Conservation (phyloP, 2,797 vertebrate genomes). For the Pseudochirops corinnae region DNA sequence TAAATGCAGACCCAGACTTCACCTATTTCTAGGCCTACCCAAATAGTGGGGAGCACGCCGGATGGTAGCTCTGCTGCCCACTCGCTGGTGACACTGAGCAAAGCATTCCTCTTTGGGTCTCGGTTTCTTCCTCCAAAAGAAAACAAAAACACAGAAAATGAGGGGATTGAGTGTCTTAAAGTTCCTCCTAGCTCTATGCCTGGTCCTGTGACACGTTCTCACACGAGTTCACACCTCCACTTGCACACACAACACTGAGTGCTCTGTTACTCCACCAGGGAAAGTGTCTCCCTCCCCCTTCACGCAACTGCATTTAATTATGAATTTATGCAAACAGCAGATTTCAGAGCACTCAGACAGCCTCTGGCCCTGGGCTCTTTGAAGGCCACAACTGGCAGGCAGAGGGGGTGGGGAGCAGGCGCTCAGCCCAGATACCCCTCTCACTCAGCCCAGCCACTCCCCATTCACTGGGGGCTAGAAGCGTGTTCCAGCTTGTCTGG, state of each 20-base stretch:
- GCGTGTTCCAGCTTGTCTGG: slow-evolving; percentile 64
- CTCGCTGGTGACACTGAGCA: not conserved
- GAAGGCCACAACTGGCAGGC: slow-evolving; percentile 65
- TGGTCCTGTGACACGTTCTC: not conserved
- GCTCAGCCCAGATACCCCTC: not conserved
- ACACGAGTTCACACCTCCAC: not conserved
- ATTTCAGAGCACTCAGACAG: slow-evolving; percentile 75
- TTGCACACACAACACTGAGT: not conserved
- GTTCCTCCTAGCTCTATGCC: not conserved
- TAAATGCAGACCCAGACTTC: not conserved
- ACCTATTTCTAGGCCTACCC: not conserved
- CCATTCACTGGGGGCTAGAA: slow-evolving; percentile 69
- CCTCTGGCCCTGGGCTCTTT: slow-evolving; percentile 78
- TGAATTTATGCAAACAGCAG: slow-evolving; percentile 82
- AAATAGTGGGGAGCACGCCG: not conserved
- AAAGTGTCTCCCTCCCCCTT: slow-evolving; percentile 59
- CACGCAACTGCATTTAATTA: slow-evolving; percentile 80
- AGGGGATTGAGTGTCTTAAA: not conserved
- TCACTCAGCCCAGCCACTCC: slow-evolving; percentile 49
- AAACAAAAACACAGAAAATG: not conserved
- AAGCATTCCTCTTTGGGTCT: not conserved
- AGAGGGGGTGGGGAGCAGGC: slow-evolving; percentile 57
- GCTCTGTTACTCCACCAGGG: slow-evolving; percentile 62
- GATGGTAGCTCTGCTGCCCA: not conserved
- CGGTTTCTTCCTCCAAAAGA: not conserved